Percentiles rank a stretch among this genome's conserved stretches.
These are phyloP conservation scores for Tridacna crocea DNA, from an alignment of 2,888 invertebrate genomes.

Conservation along the genomic window DNA sequence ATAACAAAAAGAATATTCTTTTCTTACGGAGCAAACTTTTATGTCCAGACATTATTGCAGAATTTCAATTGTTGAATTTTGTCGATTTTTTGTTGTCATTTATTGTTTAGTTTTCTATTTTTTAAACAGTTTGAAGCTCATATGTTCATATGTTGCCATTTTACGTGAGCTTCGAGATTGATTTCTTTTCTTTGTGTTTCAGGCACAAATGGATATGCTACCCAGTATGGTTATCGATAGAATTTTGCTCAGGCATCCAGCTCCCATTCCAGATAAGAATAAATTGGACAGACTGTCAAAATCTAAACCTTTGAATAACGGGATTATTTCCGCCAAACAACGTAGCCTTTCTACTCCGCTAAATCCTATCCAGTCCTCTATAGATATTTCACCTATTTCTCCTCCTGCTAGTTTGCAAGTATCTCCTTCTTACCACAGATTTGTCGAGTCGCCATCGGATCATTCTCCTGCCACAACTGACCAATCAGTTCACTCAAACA, in stretches of 20 bases:
- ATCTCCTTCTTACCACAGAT: neutral
- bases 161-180: no score
- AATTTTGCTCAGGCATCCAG: slow-evolving; percentile 52
- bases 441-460: neutral
- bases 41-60: no score
- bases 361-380: neutral
- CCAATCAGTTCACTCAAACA: slow-evolving; percentile 1
- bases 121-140: no score
- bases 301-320: slow-evolving; percentile 32
- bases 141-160: no score
- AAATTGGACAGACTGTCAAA: slow-evolving; percentile 28
- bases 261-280: slow-evolving; percentile 28
- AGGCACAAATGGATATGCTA: slow-evolving; percentile 73
- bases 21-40: no score
- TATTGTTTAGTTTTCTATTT: no score
- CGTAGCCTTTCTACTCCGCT: slow-evolving; percentile 39
- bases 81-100: no score
- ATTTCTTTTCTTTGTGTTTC: slow-evolving; percentile 18
- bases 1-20: no score
- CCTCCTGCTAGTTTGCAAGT: slow-evolving; percentile 17
- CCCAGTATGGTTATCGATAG: slow-evolving; percentile 70
- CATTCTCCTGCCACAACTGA: slow-evolving; percentile 5
- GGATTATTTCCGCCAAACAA: slow-evolving; percentile 46
- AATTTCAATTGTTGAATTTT: no score
- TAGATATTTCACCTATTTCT: slow-evolving; percentile 15